A percentile compares a stretch with the other conserved stretches of the same genome.
Evolutionary conservation across 2,888 invertebrate genomes (phyloP).

Genomic region (Heteromyza rotundicornis): DNA sequence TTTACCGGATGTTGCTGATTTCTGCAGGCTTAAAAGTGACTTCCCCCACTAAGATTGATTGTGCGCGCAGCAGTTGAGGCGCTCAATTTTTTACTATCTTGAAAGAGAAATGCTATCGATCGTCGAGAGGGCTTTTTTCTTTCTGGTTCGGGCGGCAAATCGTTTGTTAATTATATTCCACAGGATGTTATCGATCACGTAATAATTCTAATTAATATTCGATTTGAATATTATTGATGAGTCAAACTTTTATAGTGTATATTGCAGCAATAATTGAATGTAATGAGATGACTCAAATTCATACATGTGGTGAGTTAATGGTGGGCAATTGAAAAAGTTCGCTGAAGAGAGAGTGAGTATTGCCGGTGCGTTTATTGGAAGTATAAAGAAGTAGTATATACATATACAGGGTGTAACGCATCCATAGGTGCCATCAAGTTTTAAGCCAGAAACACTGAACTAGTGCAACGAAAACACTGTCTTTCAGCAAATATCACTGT

Average conservation of each 20-base stretch:
- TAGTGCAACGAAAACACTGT: too few relatives aligned
- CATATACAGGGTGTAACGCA: too few relatives aligned
- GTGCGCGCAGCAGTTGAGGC: not conserved
- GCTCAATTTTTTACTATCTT: conserved; percentile 32
- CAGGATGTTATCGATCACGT: conserved; percentile 61
- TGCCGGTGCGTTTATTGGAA: too few relatives aligned
- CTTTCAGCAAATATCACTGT: too few relatives aligned
- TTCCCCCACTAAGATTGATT: conserved; percentile 16
- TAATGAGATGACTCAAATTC: too few relatives aligned
- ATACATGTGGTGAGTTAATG: not conserved
- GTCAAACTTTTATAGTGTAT: conserved; percentile 39
- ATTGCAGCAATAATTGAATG: conserved; percentile 16
- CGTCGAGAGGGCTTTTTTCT: conserved; percentile 17
- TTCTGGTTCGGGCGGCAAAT: conserved; percentile 39
- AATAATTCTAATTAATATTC: conserved; percentile 51
- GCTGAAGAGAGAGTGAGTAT: too few relatives aligned
- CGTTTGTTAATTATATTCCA: conserved; percentile 53
- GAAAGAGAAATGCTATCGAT: too few relatives aligned
- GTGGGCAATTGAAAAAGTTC: too few relatives aligned
- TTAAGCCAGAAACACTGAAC: too few relatives aligned
- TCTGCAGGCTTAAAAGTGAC: conserved; percentile 17
- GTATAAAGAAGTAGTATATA: too few relatives aligned
- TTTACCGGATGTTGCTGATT: conserved; percentile 52
- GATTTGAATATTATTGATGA: conserved; percentile 25
- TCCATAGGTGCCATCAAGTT: too few relatives aligned